Base-by-base conservation (phyloP, 2,888 invertebrate genomes). In the Ophioninae sp. region DNA sequence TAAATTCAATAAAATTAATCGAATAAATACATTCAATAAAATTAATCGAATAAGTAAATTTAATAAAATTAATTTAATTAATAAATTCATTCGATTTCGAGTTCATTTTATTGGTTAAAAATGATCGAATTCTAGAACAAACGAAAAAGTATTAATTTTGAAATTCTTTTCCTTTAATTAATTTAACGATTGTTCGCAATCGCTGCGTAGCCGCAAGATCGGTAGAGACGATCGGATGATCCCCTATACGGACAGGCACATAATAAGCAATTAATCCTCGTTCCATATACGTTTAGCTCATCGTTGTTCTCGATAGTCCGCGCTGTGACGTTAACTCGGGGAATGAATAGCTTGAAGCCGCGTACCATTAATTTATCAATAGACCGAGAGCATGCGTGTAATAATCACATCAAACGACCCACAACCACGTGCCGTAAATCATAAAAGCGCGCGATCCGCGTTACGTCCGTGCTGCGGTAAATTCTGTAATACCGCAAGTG, bases 331-430 rank as follows among this genome's bases (percentile, higher is more conserved):
- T 44, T 77, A 83, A 83, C 51, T 63, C 37, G 10, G 41, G 64
- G 51, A 56, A 23, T 37, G 56, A 80, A 58, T 51, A 10, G 13
- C 51, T 39, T 10, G 51, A 23, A 78, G 83, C 84, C 84, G 82
- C 79, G 68, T 82, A 85, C 86, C 89, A 90, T 91, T 89, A 90
- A 91, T 91, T 91, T 89, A 91, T 91, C 90, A 89, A 88, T 90
- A 87, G 22, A 59, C 58, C 87, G 86, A 10, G 51, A 13, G 51
- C 51, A 87, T 85, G 84, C 84, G 83, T 86, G 87, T 89, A 90
- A 91, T 90, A 90, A 91, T 90, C 89, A 89, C 89, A 87, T 91
- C 90, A 90, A 87, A 88, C 71, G 58, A 20, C 37, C 10, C 56
- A 58, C 89, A 90, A 91, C 89, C 88, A 30, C 30, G 86, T 79